phyloP scores from a whole-genome alignment of 2,113 vertebrate genomes.

The Anser cygnoides region DNA sequence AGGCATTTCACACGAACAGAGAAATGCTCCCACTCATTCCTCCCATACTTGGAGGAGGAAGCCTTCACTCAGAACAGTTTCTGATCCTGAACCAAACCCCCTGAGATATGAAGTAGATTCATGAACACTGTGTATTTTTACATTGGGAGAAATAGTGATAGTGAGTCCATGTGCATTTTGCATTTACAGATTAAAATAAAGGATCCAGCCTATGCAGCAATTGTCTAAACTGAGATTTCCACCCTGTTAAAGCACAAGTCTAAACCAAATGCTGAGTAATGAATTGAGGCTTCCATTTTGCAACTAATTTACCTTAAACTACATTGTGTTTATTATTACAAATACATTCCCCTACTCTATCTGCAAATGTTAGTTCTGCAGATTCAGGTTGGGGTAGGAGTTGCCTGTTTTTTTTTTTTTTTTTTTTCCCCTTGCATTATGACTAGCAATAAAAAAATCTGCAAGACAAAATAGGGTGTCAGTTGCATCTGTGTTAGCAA shows the following conservation, averaged over 20 bases:
- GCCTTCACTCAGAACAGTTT: neutral
- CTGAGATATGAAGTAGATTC: neutral
- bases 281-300: neutral
- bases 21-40: neutral
- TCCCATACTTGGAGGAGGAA: neutral
- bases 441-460: neutral
- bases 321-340: neutral
- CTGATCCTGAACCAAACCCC: neutral
- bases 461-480: rapidly evolving
- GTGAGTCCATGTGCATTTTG: neutral
- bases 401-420: neutral
- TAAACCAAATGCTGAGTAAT: neutral
- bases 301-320: neutral
- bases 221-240: neutral
- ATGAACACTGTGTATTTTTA: neutral
- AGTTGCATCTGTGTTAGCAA: neutral
- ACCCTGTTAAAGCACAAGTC: neutral
- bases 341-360: neutral
- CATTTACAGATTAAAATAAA: neutral
- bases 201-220: neutral
- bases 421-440: neutral
- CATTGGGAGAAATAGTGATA: neutral
- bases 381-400: neutral
- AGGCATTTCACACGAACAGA: neutral
- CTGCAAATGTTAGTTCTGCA: neutral